Base-by-base conservation (phyloP, 2,113 vertebrate species). In the Gallinago media region DNA sequence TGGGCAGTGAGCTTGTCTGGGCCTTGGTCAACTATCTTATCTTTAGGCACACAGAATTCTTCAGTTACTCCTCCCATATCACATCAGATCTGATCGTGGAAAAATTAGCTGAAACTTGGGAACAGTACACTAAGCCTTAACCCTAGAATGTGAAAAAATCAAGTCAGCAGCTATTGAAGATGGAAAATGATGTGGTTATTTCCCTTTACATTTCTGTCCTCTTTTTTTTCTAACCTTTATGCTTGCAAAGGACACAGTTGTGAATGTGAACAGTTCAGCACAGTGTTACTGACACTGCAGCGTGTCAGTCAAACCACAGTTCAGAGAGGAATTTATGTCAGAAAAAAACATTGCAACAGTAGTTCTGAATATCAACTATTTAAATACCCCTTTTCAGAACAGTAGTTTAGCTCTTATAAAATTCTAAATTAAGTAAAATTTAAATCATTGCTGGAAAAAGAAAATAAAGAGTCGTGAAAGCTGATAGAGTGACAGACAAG, bases 81-180 rank as follows among this genome's bases (percentile, higher is more conserved):
- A 70, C 50, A 25, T 23, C 31, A 63, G 40, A 42, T 66, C 72
- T 66, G 34, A 74, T 58, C 16, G 27, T 22, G 36, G 65, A 88
- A 47, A 90, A 89, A 82, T 70, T 32, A 90, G 32, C 58, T 88
- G 75, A 76, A 82, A 88, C 40, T 25, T 89, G 22, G 58, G 49
- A 68, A 79, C 20, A 46, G 40, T 62, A 94, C 73, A 81, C 49
- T 15, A 79, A 86, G 14, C 44, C 54, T 73, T 58, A 83, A 23
- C 11, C 75, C 68, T 71, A 81, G 38, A 81, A 74, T 56, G 66
- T 71, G n/a, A 78, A 92, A 71, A 42, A 63, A 79, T 36, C 49
- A 25, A 46, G 23, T 58, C 38, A 82, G 27, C 25, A 70, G 25
- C 46, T 83, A 12, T 5, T 50, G 50, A 36, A 93, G 58, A 17